Conservation (phyloP, 1,140 invertebrate genomes). For the Procambarus virginalis region DNA sequence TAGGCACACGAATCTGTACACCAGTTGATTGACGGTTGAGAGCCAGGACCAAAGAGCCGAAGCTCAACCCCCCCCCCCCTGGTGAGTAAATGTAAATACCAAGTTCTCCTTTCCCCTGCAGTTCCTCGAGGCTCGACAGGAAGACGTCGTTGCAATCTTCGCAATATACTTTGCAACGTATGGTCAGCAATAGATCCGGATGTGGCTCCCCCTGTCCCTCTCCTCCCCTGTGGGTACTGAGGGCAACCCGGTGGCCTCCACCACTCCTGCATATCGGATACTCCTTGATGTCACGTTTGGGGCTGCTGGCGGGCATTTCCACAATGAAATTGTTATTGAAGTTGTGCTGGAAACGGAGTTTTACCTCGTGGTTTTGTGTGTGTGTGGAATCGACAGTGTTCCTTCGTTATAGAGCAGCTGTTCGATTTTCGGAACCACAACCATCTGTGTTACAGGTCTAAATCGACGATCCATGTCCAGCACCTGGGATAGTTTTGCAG, state of each 20-base stretch:
- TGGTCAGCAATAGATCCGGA: background rate
- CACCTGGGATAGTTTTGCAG: background rate
- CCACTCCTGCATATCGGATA: background rate
- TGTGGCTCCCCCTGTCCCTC: background rate
- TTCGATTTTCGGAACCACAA: background rate
- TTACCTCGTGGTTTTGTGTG: background rate
- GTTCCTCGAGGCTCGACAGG: no score
- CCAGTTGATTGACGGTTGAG: no score
- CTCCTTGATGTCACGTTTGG: background rate
- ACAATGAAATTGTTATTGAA: background rate
- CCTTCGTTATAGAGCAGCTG: background rate
- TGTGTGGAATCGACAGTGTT: background rate
- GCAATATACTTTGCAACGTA: background rate
- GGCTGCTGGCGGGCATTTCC: background rate
- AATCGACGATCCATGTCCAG: background rate
- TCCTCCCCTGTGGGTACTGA: background rate
- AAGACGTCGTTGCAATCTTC: no score
- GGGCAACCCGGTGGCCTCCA: no score
- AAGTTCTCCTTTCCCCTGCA: no score
- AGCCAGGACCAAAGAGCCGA: no score
- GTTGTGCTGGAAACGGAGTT: background rate
- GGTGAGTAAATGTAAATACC: no score
- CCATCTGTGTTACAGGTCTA: background rate
- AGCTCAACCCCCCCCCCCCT: no score
- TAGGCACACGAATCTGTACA: no score